Evolutionary conservation across 2,113 vertebrate genomes (phyloP), one percentile per base, ranked within the genome.

Genomic region (Tachuris rubrigastra): DNA sequence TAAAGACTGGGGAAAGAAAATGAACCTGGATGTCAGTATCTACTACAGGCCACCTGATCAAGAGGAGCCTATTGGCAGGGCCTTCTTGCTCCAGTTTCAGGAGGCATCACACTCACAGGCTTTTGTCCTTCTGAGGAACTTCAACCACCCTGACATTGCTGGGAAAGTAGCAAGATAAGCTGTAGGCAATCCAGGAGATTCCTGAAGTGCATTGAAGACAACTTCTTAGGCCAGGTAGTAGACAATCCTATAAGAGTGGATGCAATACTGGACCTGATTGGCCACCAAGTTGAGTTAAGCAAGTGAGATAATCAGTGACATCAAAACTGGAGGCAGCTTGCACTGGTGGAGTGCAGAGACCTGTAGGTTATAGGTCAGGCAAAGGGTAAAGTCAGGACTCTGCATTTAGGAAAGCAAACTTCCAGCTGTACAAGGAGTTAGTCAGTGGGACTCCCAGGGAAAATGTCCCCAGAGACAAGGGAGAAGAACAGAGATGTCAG

Each of bases 31-130:
- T 8, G 25, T 16, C 37, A 27, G 25, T 28, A 12, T 50, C 25
- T 69, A 30, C 25, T 28, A 37, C 13, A 30, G 7, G 7, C 8
- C 0, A 0, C 6, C 27, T 63, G 15, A 31, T 65, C 65, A n/a
- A 8, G 14, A 35, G 55, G n/a, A 73, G 25, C 14, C 27, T 37
- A 5, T 37, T 33, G 47, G 49, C 3, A 31, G 35, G 17, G 9
- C 4, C 12, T 58, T 66, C 31, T 37, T 66, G 14, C 14, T 81
- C 42, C 50, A 50, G 37, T 14, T 73, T 35, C 30, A 35, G 42
- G 13, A 72, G 7, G 2, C 17, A 31, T 35, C 11, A 35, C 31
- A 35, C 55, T 49, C 0, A 0, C 21, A 42, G 24, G 9, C 25
- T 42, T 27, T 72, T 31, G 4, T 42, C 35, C 25, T 42, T 14